Evolutionary conservation across 2,888 invertebrate genomes (phyloP), one percentile per base, ranked within the genome.

Genomic region (Elegia similella): DNA sequence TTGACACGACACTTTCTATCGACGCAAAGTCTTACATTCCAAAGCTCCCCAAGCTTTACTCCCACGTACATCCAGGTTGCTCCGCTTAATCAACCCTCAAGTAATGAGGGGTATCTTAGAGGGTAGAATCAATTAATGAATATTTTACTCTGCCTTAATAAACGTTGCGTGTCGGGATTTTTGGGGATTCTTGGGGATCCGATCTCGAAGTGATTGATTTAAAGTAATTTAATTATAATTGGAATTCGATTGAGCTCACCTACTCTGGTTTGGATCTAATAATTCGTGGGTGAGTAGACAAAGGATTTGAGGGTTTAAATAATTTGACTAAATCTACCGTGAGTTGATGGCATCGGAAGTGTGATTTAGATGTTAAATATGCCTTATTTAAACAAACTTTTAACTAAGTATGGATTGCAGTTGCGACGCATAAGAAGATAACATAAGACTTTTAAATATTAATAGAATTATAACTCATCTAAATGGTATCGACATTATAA

Each of bases 41-140:
- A 82, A 72, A 7, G 55, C 42, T 60, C 64, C 61, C 55, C 63
- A 68, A 66, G 71, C 48, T 68, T 70, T 73, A 76, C 77, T 78
- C 83, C 76, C 81, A 78, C 80, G 80, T 77, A 78, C 67, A 79
- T 77, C 75, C 86, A 86, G 86, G 86, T 87, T 80, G 77, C 67
- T 75, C 71, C 78, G 73, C 85, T 86, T 84, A 87, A 88, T 88
- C 88, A 88, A 88, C 87, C 86, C 87, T 75, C 82, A 75, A 82
- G 82, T 86, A 88, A 86, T 86, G 81, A 88, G 84, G 82, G 82
- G 80, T 80, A 84, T 84, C 82, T 82, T 50, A 50, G 69, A 75
- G 79, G 77, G 84, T 84, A 72, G 85, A 82, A 89, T 88, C 89
- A 88, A 90, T 90, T 90, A 90, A 89, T 89, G 88, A 88, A 88